A percentile compares a stretch with the other conserved stretches of the same genome.
Conservation (phyloP, 2,888 invertebrate species). For the Eupithecia dodoneata region DNA sequence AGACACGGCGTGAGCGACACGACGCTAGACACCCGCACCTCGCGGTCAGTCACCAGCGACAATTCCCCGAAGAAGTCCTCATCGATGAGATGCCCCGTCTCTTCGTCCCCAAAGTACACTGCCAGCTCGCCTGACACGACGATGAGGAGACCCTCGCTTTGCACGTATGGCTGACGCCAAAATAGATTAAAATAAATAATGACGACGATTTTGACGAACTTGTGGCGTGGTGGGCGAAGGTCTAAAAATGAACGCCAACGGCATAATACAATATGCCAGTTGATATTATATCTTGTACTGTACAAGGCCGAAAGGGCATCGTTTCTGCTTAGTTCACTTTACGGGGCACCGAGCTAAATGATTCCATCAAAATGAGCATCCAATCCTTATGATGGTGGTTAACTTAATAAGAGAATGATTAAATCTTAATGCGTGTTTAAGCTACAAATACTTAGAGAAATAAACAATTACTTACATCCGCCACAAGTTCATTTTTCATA, state of each 20-base stretch:
- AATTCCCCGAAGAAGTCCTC: slow-evolving; percentile 56
- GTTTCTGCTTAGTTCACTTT: neutral
- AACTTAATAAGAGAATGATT: neutral
- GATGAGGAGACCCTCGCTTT: slow-evolving; percentile 50
- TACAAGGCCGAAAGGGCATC: neutral
- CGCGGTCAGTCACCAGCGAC: slow-evolving; percentile 51
- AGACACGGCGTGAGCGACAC: slow-evolving; percentile 49
- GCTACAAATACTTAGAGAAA: neutral
- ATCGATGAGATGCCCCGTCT: slow-evolving; percentile 53
- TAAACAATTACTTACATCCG: slow-evolving; percentile 46
- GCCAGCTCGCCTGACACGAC: slow-evolving; percentile 45
- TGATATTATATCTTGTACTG: too few species aligned
- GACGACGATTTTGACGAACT: too few species aligned
- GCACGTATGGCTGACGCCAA: slow-evolving; percentile 44
- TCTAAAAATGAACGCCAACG: too few species aligned
- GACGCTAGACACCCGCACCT: slow-evolving; percentile 44
- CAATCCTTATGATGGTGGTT: neutral
- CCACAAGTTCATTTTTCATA: slow-evolving; percentile 46
- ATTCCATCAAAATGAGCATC: neutral
- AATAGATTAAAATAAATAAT: neutral
- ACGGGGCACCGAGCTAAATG: neutral
- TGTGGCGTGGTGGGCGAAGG: too few species aligned
- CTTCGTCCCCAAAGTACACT: slow-evolving; percentile 46
- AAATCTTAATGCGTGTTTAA: neutral
- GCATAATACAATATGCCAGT: too few species aligned